Conservation (phyloP, 2,113 vertebrate genomes). For the Corythornis cristatus region DNA sequence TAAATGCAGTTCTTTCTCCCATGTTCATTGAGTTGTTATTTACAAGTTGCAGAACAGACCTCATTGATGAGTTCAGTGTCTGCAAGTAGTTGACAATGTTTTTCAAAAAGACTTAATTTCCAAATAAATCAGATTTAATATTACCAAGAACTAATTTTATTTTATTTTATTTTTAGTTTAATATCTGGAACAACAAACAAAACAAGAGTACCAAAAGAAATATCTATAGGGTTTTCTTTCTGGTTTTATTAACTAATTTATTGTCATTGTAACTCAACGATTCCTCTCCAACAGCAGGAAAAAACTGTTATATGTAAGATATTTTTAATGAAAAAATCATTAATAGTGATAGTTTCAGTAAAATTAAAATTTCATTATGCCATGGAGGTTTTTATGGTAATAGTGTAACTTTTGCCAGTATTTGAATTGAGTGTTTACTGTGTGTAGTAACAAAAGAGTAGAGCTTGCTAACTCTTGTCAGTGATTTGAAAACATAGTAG, state of each 20-base stretch:
- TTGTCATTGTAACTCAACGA: background rate
- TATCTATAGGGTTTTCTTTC: background rate
- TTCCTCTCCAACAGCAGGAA: background rate
- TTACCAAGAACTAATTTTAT: background rate
- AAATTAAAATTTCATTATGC: background rate
- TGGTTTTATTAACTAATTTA: background rate
- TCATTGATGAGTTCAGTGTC: background rate
- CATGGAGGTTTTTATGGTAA: background rate
- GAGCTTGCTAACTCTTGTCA: background rate
- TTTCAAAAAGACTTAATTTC: background rate
- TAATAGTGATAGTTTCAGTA: background rate
- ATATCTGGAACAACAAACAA: background rate
- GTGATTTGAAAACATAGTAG: fast-evolving
- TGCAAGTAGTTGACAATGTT: background rate
- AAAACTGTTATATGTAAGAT: background rate
- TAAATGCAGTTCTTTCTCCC: background rate
- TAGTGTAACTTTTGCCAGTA: background rate
- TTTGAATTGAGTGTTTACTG: background rate
- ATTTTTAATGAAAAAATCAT: background rate
- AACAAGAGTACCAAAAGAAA: background rate
- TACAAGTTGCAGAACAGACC: background rate
- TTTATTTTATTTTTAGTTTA: background rate
- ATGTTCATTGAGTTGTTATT: fast-evolving
- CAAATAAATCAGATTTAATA: background rate
- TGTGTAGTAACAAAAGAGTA: fast-evolving